Base-by-base conservation (phyloP, 2,113 vertebrate genomes). In the Chrysemys picta region DNA sequence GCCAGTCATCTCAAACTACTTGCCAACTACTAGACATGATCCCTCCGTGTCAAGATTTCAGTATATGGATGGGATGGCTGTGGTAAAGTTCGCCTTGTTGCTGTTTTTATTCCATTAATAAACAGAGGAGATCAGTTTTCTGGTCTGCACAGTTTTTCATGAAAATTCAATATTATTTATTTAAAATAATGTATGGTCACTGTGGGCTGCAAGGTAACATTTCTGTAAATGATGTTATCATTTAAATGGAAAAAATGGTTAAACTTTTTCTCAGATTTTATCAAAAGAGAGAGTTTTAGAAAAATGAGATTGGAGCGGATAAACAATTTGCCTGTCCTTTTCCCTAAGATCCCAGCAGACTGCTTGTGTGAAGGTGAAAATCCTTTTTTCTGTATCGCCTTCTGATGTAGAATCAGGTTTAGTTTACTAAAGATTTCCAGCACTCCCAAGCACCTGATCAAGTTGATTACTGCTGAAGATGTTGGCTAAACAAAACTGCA, bases 401-500 rank as follows among this genome's bases (percentile, higher is more conserved):
- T 86, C 53, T 75, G 88, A 42, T 88, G 89, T 38, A 87, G 82
- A 87, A 24, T 45, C 8, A 45, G 31, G 82, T 78, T 38, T 24
- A 76, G 88, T 89, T 88, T 85, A 65, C 1, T 93, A 88, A 91
- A 56, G 57, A 38, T 88, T 93, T 59, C 38, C 86, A 95, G 19
- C 12, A 1, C 52, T 65, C 21, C 31, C 79, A 91, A 89, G 80
- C 59, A 47, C 72, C 81, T 50, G 88, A 88, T 96, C 84, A 0
- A 56, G 38, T 82, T 94, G 94, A 94, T 97, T 95, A 82, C 80
- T 94, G 5, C 80, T 90, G 80, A 52, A 87, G 84, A 16, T 89
- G 88, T 96, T 96, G 94, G 87, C 93, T 95, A 75, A 97, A 96
- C 87, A 95, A 94, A 96, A 65, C 75, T 88, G 62, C 78, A 56